Conservation (phyloP, 2,797 vertebrate species). For the Tolypeutes matacus region DNA sequence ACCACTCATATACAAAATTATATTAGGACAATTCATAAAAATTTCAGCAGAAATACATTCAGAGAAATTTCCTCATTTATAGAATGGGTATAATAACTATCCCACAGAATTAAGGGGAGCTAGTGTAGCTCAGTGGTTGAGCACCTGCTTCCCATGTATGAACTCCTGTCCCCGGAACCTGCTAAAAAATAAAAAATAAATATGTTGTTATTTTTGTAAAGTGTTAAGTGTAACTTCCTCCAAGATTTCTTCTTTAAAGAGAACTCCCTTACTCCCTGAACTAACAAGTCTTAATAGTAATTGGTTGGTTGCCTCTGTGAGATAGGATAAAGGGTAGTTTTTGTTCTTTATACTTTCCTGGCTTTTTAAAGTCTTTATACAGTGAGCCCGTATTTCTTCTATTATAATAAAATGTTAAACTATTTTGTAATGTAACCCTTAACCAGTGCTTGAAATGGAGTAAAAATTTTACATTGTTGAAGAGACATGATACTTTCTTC, state of each 20-base stretch:
- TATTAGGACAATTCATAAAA: background rate
- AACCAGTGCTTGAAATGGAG: background rate
- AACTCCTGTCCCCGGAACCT: too few relatives aligned
- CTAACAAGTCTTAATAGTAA: constrained; percentile 1
- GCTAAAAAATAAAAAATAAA: background rate
- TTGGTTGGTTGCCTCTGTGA: background rate
- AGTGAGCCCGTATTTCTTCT: background rate
- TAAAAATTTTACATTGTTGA: background rate
- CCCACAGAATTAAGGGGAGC: background rate
- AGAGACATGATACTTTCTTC: background rate
- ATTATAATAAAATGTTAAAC: constrained; percentile 1
- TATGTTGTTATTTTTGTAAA: background rate
- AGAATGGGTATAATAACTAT: background rate
- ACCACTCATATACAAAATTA: background rate
- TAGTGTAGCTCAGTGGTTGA: too few relatives aligned
- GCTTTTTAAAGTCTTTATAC: background rate
- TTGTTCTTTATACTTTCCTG: background rate
- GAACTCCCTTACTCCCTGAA: background rate
- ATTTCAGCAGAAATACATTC: background rate
- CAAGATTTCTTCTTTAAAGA: background rate
- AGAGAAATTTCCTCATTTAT: background rate
- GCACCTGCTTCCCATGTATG: too few relatives aligned
- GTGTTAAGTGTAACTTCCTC: background rate
- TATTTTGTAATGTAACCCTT: background rate
- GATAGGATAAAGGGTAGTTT: background rate